A percentile compares a stretch with the other conserved stretches of the same genome.
phyloP scores from a whole-genome alignment of 2,888 invertebrate species.

The Tinea semifulvella region DNA sequence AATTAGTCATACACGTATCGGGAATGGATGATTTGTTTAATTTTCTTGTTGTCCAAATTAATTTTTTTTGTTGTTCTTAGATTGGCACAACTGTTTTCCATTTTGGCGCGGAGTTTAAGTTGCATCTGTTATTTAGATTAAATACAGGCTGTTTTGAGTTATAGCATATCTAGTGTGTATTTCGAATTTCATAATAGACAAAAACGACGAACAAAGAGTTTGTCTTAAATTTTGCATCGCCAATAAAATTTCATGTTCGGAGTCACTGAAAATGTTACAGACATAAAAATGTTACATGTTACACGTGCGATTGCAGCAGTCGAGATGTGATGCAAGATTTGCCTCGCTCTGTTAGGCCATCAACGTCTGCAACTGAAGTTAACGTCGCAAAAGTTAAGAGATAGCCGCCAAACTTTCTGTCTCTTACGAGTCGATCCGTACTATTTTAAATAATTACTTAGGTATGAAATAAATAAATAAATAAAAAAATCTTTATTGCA shows the following conservation, averaged over 20 bases:
- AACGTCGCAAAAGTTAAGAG: too few species aligned
- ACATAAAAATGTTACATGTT: constrained; percentile 12
- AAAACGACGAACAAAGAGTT: too few species aligned
- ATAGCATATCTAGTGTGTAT: too few species aligned
- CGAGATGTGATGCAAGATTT: constrained; percentile 1
- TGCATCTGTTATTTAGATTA: background rate
- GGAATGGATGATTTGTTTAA: constrained; percentile 12
- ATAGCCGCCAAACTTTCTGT: constrained; percentile 18
- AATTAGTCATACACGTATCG: constrained; percentile 10
- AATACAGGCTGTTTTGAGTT: constrained; percentile 1
- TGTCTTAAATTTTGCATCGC: too few species aligned
- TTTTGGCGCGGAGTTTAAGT: too few species aligned
- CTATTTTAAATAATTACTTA: constrained; percentile 18
- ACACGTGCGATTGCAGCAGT: background rate
- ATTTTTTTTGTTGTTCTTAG: background rate
- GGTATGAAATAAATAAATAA: constrained; percentile 20
- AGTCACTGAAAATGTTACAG: too few species aligned
- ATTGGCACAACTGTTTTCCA: too few species aligned
- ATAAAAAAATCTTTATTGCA: too few species aligned
- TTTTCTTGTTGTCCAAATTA: background rate
- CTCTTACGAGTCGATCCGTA: constrained; percentile 3
- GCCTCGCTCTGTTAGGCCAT: background rate
- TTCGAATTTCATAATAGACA: too few species aligned
- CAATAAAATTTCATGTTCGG: too few species aligned
- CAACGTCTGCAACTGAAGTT: too few species aligned